A percentile compares a stretch with the other conserved stretches of the same genome.
These are phyloP conservation scores for Myotis yumanensis DNA, from an alignment of 2,113 vertebrate species.

Conservation along the genomic window DNA sequence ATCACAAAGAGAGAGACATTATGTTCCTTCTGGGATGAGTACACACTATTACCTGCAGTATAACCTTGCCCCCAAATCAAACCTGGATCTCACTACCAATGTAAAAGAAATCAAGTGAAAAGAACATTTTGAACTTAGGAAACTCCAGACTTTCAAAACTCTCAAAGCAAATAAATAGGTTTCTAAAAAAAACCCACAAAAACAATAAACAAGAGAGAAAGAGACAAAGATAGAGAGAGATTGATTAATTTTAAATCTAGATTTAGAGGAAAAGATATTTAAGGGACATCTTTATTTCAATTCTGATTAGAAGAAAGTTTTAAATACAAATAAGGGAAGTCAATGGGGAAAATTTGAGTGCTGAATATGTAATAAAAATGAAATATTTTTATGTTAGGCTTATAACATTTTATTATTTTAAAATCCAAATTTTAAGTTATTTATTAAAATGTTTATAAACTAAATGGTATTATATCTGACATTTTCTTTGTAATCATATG, in stretches of 20 bases:
- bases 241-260: background rate
- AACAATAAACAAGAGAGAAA: background rate
- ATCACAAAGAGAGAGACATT: background rate
- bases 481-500: background rate
- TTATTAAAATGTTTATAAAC: background rate
- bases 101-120: background rate
- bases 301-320: background rate
- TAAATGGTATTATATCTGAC: background rate
- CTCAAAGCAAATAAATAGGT: background rate
- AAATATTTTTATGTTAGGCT: background rate
- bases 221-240: background rate
- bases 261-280: background rate
- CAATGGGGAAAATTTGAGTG: background rate
- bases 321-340: background rate
- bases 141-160: background rate
- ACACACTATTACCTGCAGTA: background rate
- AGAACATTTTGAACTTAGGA: background rate
- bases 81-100: background rate
- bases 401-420: background rate
- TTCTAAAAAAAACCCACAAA: background rate
- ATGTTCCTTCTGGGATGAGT: background rate
- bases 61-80: background rate
- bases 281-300: background rate
- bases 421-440: background rate
- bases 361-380: background rate